phyloP scores from a whole-genome alignment of 2,113 vertebrate genomes.

The Phoxinus phoxinus region DNA sequence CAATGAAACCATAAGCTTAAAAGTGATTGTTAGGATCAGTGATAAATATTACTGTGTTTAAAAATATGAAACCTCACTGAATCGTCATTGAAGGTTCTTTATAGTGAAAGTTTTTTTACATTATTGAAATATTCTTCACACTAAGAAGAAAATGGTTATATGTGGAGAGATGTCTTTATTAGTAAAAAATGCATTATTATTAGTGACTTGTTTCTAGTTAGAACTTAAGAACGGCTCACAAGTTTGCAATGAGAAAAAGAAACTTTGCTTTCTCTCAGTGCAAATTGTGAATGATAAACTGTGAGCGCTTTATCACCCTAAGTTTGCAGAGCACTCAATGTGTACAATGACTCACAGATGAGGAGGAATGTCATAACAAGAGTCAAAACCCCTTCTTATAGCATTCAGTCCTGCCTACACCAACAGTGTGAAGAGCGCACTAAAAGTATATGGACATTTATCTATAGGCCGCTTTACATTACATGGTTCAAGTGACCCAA shows the following conservation, averaged over 20 bases:
- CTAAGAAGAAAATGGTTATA: no score
- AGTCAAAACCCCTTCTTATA: not conserved
- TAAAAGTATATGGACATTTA: not conserved
- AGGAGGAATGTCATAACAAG: not conserved
- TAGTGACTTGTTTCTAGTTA: not conserved
- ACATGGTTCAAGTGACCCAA: no score
- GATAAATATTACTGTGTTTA: no score
- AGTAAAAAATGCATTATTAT: not conserved
- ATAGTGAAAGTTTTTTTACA: no score
- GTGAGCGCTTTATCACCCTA: not conserved
- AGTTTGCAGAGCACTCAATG: not conserved
- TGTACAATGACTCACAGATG: not conserved
- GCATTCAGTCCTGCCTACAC: not conserved
- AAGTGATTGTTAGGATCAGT: not conserved
- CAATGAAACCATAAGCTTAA: not conserved
- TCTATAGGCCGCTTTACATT: no score
- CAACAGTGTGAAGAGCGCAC: not conserved
- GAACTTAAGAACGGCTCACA: not conserved
- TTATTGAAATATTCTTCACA: no score
- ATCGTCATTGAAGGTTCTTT: no score
- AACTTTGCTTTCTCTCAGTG: not conserved
- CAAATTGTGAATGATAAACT: not conserved
- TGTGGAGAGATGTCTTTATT: not conserved
- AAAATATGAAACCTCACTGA: no score
- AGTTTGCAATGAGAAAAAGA: not conserved